Evolutionary conservation across 2,888 invertebrate genomes (phyloP).

Genomic region (Glomeris marginata): DNA sequence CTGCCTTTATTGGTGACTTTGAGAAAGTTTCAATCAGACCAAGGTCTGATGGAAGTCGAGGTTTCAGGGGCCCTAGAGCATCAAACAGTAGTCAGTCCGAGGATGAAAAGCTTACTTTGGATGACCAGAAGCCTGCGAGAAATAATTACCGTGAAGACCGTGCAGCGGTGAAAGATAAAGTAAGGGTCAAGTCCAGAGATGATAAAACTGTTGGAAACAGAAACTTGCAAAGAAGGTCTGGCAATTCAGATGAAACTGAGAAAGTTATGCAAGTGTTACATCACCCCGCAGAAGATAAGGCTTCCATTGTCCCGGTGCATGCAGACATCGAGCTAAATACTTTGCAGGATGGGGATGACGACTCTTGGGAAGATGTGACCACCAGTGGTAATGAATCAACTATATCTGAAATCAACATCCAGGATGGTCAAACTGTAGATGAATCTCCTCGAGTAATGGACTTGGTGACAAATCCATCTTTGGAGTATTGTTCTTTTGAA

Average conservation of each 20-base stretch:
- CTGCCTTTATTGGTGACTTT: no score
- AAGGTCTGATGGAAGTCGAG: no score
- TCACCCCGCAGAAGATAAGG: no score
- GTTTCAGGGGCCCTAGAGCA: no score
- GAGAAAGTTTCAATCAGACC: no score
- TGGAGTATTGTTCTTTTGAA: no score
- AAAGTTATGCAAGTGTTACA: no score
- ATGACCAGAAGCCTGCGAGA: not conserved
- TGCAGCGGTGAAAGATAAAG: no score
- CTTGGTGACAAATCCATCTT: not conserved
- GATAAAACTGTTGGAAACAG: not conserved
- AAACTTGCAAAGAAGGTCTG: not conserved
- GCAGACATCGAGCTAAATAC: no score
- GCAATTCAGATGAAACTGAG: no score
- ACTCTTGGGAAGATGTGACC: slow-evolving; percentile 13
- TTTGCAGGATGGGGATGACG: slow-evolving; percentile 5
- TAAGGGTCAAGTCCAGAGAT: not conserved
- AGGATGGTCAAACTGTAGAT: not conserved
- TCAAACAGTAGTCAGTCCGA: slow-evolving; percentile 11
- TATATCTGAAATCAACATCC: not conserved
- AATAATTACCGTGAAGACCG: not conserved
- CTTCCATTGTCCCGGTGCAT: no score
- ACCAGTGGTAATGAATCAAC: slow-evolving; percentile 11
- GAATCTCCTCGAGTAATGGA: not conserved
- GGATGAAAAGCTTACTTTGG: slow-evolving; percentile 1